These are phyloP conservation scores for Myathropa florea DNA, from an alignment of 2,888 invertebrate species.

Conservation along the genomic window DNA sequence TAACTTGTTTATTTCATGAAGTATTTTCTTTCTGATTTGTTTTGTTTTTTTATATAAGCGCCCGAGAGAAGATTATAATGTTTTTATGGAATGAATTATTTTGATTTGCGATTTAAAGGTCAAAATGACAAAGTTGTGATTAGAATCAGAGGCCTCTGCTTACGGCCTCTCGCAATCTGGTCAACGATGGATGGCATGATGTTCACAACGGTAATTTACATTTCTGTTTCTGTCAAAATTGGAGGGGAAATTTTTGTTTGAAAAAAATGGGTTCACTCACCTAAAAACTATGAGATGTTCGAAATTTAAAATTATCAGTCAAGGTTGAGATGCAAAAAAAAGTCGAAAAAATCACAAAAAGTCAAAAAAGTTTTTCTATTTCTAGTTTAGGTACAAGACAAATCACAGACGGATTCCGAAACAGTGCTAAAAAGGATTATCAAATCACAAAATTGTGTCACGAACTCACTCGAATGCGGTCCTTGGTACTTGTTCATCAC, in stretches of 20 bases:
- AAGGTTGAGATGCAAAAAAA: neutral
- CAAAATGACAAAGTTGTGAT: constrained; percentile 39
- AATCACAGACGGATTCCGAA: constrained; percentile 62
- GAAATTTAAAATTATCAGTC: constrained; percentile 36
- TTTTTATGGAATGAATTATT: constrained; percentile 1
- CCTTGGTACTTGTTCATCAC: constrained; percentile 42
- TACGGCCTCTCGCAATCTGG: neutral
- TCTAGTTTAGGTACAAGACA: constrained; percentile 49
- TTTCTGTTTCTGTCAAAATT: no score
- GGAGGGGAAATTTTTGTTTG: neutral
- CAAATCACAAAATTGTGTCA: neutral
- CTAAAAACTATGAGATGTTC: neutral
- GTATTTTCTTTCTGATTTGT: constrained; percentile 16
- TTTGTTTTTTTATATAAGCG: constrained; percentile 10
- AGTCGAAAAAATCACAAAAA: no score
- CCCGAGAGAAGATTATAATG: constrained; percentile 24
- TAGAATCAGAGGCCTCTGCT: neutral
- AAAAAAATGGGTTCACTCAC: constrained; percentile 23
- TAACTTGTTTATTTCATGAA: constrained; percentile 60
- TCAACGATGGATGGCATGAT: neutral
- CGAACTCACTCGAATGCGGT: constrained; percentile 22
- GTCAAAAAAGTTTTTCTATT: neutral
- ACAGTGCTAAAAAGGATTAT: neutral
- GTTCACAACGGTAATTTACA: neutral
- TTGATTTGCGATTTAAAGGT: constrained; percentile 38